Base-by-base conservation (phyloP, 2,888 invertebrate genomes). In the Leptinotarsa juncta region DNA sequence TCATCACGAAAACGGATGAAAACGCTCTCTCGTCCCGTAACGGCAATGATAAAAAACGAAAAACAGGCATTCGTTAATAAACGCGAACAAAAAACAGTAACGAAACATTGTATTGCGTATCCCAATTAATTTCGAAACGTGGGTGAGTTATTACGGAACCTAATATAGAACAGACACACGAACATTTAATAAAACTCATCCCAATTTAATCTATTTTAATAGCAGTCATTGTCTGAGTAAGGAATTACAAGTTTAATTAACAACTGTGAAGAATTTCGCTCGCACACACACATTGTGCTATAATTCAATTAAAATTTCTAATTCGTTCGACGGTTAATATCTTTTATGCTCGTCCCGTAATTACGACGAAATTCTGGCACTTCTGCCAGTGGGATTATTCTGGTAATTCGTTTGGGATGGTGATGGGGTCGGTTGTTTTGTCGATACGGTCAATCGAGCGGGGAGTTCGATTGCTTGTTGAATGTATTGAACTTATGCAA, bases 171-270 rank as follows among this genome's bases (percentile, higher is more conserved):
- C 85, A 85, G 85, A 85, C 84, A 84, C 83, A 84, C 83, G 84
- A 85, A 76, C 78, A 85, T 87, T 86, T 86, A 86, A 86, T 86
- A 86, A 87, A 86, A 86, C 86, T 85, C 86, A 85, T 86, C 86
- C 87, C 84, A 86, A 87, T 87, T 87, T 87, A 87, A 87, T 87
- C 87, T 86, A 87, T 86, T 87, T 87, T 87, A 86, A 87, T 86
- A 85, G 86, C 87, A 85, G 86, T 85, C 87, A 87, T 87, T 87
- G 87, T 86, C 86, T 85, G 78, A 84, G 84, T 81, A 84, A 86
- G 85, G 85, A 87, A 87, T 86, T 87, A 87, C 87, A 86, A 86
- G 83, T 87, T 87, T 87, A 87, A 87, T 87, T 87, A 87, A 87
- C 87, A 86, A 84, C 83, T 82, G 82, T 80, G 82, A 83, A 83